Percentiles rank a stretch among this genome's conserved stretches.
phyloP scores from a whole-genome alignment of 2,797 vertebrate genomes.

The Xiphorhynchus erythropygius region DNA sequence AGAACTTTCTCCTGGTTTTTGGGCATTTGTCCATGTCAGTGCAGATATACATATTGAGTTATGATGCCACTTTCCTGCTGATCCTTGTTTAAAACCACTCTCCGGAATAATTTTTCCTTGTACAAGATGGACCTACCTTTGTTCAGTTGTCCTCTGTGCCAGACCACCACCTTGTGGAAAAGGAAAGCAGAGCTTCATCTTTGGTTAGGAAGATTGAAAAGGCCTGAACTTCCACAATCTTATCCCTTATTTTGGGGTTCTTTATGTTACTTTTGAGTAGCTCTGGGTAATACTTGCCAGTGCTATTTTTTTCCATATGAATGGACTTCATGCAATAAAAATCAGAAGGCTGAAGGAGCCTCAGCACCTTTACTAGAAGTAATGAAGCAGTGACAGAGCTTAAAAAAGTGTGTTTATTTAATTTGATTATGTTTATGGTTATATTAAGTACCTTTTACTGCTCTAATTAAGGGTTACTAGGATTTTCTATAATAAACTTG shows the following conservation, averaged over 20 bases:
- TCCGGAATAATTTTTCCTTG: background rate
- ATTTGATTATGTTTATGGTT: slow-evolving; percentile 31
- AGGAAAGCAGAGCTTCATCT: background rate
- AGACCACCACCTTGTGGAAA: slow-evolving; percentile 58
- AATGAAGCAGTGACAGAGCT: background rate
- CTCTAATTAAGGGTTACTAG: slow-evolving; percentile 35
- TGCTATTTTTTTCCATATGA: background rate
- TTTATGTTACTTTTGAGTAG: background rate
- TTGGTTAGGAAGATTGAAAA: background rate
- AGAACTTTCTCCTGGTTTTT: background rate
- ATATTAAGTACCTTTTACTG: background rate
- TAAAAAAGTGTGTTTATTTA: background rate
- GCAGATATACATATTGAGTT: background rate
- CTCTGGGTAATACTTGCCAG: background rate
- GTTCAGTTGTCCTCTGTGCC: slow-evolving; percentile 20
- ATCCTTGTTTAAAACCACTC: background rate
- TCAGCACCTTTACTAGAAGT: background rate
- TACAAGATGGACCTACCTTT: background rate
- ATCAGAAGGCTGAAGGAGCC: background rate
- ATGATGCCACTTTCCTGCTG: background rate
- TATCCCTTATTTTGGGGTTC: background rate
- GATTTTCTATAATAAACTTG: slow-evolving; percentile 40
- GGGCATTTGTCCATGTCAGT: background rate
- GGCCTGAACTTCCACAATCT: background rate
- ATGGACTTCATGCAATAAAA: background rate